Evolutionary conservation across 2,888 invertebrate genomes (phyloP).

Genomic region (Lasioglossum vierecki): DNA sequence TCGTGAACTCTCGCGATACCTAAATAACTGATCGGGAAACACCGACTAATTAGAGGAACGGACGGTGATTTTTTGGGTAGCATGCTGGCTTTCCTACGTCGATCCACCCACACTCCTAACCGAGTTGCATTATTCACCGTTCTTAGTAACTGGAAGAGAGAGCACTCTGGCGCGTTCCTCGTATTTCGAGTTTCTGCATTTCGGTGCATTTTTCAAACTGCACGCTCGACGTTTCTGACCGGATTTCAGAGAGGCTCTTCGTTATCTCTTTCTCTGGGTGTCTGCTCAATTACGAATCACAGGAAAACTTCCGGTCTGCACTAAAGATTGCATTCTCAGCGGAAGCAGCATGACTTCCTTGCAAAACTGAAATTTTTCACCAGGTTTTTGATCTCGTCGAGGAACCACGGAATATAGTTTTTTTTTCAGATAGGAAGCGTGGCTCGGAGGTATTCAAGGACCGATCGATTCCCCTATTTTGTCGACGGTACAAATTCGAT

Average conservation of each 20-base stretch:
- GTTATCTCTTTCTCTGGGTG: background rate
- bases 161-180: background rate
- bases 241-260: slow-evolving; percentile 33
- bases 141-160: background rate
- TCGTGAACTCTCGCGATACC: background rate
- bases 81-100: background rate
- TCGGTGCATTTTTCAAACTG: slow-evolving; percentile 27
- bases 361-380: background rate
- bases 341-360: background rate
- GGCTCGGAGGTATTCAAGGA: background rate
- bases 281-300: slow-evolving; percentile 28
- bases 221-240: slow-evolving; percentile 18
- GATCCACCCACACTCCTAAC: background rate
- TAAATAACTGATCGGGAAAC: background rate
- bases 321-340: slow-evolving; percentile 21
- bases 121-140: background rate
- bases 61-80: background rate
- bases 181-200: slow-evolving; percentile 10
- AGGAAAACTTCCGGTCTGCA: background rate
- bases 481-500: slow-evolving; percentile 5
- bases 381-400: background rate
- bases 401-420: background rate
- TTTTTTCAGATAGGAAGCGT: background rate
- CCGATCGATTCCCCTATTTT: slow-evolving; percentile 1
- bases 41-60: background rate